Base-by-base conservation (phyloP, 2,113 vertebrate species). In the Dicentrarchus labrax region DNA sequence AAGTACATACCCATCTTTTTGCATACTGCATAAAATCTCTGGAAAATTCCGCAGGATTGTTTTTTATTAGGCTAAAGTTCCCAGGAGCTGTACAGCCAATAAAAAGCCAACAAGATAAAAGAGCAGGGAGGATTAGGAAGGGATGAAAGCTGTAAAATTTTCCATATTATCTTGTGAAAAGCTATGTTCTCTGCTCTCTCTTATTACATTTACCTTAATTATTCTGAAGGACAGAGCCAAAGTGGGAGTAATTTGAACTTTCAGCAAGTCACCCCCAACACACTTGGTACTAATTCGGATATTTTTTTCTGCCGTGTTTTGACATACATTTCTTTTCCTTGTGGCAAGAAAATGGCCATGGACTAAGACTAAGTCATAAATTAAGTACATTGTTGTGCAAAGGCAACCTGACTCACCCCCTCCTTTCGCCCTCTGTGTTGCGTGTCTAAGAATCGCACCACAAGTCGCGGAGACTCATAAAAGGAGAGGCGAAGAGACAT, bases 21-120 rank as follows among this genome's bases (percentile, higher is more conserved):
- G 80, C 81, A 93, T 91, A 92, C 90, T 91, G 90, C 89, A 94
- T 91, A 94, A 88, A 94, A 94, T 93, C 91, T 89, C 64, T 95
- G 94, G 94, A 95, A 96, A 95, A 95, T 95, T 95, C 94, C 84
- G 65, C 80, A 87, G 90, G 91, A 95, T 95, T 94, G 93, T 95
- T 94, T 95, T 93, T 95, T 96, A 96, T 95, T 95, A 91, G 93
- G 90, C 83, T 94, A 91, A 95, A 94, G 94, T 95, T 96, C 94
- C 94, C 95, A 96, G 94, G 93, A 95, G 94, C 93, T 91, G 86
- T 89, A 87, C 87, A 90, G 93, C 94, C 94, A 95, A 95, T 96
- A 96, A 96, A 96, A 95, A 92, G 82, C 91, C 91, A 95, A 95
- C 89, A 88, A 95, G 95, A 96, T 95, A 95, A 96, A 96, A 96